Evolutionary conservation across 2,888 invertebrate species (phyloP), one percentile per base, ranked within the genome.

Genomic region (Priapulus caudatus): DNA sequence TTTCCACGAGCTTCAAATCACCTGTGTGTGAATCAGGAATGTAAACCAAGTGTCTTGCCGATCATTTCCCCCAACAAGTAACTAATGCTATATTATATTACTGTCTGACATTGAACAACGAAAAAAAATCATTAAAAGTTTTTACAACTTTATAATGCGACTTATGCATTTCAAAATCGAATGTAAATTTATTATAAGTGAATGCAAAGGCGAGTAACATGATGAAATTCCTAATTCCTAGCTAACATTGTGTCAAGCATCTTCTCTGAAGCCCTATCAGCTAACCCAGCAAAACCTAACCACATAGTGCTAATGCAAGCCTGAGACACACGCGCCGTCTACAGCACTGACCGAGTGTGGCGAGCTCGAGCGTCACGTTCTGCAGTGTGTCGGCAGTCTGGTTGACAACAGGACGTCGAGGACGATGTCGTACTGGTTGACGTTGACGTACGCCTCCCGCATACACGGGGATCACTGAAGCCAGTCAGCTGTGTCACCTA

Each of bases 381-480:
- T 98, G 97, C 56, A 99, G 78, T 0, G 97, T 98, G 68, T 98
- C 98, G 61, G 82, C 81, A 15, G 98, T 98, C 77, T 98, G 98
- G 74, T 99, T 99, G 22, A 95, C 93, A 59, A 99, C 84, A 21
- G 98, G 43, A 99, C 95, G 72, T 99, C 98, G 45, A 99, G 78
- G 45, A 97, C 95, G 63, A 97, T 95, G 71, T 97, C 97, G 75
- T 93, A 95, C 63, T 72, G 71, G 62, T 73, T 72, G 49, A 72
- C 71, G 56, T 72, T 65, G 3, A 72, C 70, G n/a, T 33, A 33
- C 93, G 93, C 74, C 93, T 93, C 61, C 99, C 97, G 71, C 97
- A 86, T 1, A 99, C 97, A 67, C 97, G 90, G n/a, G 98, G 97
- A 77, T 99, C 98, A 0, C 93, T 93, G 75, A 97, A 97, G 15